Conservation (phyloP, 2,797 vertebrate genomes). For the Trichosurus vulpecula region DNA sequence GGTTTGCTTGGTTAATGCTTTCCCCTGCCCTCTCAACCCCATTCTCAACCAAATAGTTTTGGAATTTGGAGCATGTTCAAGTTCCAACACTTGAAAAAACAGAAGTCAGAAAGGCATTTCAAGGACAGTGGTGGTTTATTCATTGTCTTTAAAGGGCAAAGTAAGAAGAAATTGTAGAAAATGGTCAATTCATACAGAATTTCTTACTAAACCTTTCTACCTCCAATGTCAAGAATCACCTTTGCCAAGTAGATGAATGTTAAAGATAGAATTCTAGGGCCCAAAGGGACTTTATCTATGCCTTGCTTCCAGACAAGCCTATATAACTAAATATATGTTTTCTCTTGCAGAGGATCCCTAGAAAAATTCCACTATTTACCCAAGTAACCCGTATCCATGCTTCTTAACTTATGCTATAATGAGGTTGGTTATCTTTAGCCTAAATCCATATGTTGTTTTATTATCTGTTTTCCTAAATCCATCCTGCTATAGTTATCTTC, state of each 20-base stretch:
- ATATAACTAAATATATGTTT: slow-evolving; percentile 19
- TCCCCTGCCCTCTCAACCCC: neutral
- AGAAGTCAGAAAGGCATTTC: slow-evolving; percentile 35
- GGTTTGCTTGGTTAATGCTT: neutral
- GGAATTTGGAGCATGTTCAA: slow-evolving; percentile 20
- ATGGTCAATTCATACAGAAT: neutral
- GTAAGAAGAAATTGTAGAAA: slow-evolving; percentile 23
- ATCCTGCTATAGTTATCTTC: neutral
- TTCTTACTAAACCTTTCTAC: neutral
- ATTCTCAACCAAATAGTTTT: neutral
- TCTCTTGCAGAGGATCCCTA: neutral
- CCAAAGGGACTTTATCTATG: neutral
- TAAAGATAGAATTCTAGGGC: neutral
- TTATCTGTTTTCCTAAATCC: neutral
- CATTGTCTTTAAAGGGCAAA: slow-evolving; percentile 40
- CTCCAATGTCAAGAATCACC: slow-evolving; percentile 2
- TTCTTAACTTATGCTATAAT: neutral
- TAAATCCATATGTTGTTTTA: neutral
- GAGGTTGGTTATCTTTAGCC: neutral
- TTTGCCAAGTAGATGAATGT: neutral
- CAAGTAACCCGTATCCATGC: slow-evolving; percentile 4
- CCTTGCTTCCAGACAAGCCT: neutral
- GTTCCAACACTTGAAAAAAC: slow-evolving; percentile 43
- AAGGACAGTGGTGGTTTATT: slow-evolving; percentile 42
- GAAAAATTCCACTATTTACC: neutral